A percentile compares a stretch with the other conserved stretches of the same genome.
Evolutionary conservation across 2,888 invertebrate species (phyloP).

Genomic region (Venusia cambrica): DNA sequence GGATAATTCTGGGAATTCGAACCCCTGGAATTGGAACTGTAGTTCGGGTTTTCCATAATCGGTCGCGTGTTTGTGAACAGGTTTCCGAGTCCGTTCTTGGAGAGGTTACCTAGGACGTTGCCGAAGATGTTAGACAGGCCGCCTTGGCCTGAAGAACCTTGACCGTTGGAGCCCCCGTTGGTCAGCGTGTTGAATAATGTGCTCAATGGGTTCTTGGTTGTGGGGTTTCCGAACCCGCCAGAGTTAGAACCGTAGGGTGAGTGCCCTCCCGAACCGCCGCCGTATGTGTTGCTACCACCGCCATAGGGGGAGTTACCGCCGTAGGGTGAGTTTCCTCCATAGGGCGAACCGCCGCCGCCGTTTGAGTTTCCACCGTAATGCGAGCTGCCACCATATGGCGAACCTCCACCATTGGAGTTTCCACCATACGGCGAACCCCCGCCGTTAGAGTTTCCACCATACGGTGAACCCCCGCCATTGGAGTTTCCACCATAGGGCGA

Average conservation of each 20-base stretch:
- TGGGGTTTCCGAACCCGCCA: conserved; percentile 34
- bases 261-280: conserved; percentile 31
- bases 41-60: conserved; percentile 69
- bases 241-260: conserved; percentile 24
- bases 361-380: conserved; percentile 41
- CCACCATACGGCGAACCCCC: conserved; percentile 31
- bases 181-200: conserved; percentile 50
- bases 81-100: conserved; percentile 62
- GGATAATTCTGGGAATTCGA: conserved; percentile 64
- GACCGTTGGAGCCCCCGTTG: conserved; percentile 40
- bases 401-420: conserved; percentile 29
- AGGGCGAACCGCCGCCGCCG: conserved; percentile 39
- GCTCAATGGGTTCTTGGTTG: conserved; percentile 47
- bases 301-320: conserved; percentile 38
- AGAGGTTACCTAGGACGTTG: conserved; percentile 58
- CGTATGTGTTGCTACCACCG: conserved; percentile 17
- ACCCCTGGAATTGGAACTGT: conserved; percentile 60
- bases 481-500: conserved; percentile 29
- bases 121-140: conserved; percentile 64
- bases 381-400: conserved; percentile 30
- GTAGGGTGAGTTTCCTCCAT: conserved; percentile 37
- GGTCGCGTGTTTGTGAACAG: conserved; percentile 68
- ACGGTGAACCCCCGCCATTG: conserved; percentile 5
- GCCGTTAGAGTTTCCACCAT: conserved; percentile 22
- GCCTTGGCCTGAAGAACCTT: conserved; percentile 35